Evolutionary conservation across 2,888 invertebrate species (phyloP).

Genomic region (Strigamia maritima): DNA sequence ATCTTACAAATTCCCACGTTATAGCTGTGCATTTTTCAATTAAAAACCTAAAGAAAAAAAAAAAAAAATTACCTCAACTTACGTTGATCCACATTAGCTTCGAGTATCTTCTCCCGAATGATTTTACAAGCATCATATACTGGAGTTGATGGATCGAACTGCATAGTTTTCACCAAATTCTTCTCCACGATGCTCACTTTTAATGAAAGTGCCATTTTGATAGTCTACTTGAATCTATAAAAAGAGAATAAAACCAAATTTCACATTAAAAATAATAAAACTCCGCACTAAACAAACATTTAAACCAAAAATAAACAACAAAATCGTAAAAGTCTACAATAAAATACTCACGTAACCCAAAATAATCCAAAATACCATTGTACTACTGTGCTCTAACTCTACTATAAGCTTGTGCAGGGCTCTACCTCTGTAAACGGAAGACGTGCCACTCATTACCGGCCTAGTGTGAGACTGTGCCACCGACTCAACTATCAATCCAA

Average conservation of each 20-base stretch:
- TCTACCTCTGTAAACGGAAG: too few relatives aligned
- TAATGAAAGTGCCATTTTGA: constrained; percentile 51
- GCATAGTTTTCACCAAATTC: constrained; percentile 87
- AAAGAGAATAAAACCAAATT: not conserved
- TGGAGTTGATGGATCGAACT: constrained; percentile 91
- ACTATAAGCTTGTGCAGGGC: not conserved
- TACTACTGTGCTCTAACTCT: not conserved
- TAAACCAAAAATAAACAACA: not conserved
- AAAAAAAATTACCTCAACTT: constrained; percentile 56
- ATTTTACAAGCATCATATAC: constrained; percentile 94
- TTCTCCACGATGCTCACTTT: constrained; percentile 56
- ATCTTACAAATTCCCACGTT: not conserved
- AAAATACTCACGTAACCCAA: not conserved
- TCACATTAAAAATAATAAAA: not conserved
- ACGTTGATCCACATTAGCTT: constrained; percentile 86
- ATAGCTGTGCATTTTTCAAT: not conserved
- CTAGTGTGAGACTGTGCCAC: not conserved
- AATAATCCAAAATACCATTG: not conserved
- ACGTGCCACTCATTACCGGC: too few relatives aligned
- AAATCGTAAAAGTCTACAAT: not conserved
- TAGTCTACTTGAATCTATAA: not conserved
- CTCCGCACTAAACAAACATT: too few relatives aligned
- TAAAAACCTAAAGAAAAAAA: constrained; percentile 16
- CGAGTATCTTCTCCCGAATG: constrained; percentile 90
- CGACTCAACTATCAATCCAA: constrained; percentile 4